Evolutionary conservation across 2,797 vertebrate species (phyloP), one percentile per base, ranked within the genome.

Genomic region (Halcyon badia): DNA sequence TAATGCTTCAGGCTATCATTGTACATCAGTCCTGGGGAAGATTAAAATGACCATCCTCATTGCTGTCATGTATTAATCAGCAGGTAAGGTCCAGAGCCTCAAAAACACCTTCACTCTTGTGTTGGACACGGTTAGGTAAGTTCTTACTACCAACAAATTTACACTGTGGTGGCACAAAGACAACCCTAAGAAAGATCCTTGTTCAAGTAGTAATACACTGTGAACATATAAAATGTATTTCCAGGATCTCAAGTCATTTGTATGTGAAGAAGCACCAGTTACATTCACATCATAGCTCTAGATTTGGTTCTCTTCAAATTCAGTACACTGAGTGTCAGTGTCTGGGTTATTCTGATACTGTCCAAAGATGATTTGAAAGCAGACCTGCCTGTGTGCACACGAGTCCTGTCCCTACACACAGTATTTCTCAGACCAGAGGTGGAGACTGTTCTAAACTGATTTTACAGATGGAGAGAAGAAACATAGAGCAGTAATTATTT

Each of bases 331-430:
- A 5, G 0, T 14, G 21, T 21, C 70, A 9, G 13, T 4, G 4
- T 42, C n/a, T 30, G 77, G 33, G n/a, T 31, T 60, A 30, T 10
- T 33, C 28, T 19, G 42, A 16, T 31, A 66, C 31, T 57, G 41
- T 2, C 18, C 28, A 56, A 18, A 48, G 52, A 9, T 4, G 6
- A 28, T 10, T 15, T 42, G 19, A n/a, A 49, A 82, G 49, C 18
- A 30, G 17, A 21, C 13, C 20, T 16, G 0, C 4, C 7, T 7
- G 17, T 28, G 21, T 11, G 22, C 70, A 31, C 1, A 1, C 0
- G 0, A 2, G 1, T n/a, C 48, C 42, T 62, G 11, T 13, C 14
- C 13, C 78, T 85, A 44, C 33, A 64, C 13, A 56, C 2, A 22
- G 9, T 31, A 16, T 33, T 52, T 19, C 66, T 57, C 46, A 49